Evolutionary conservation across 2,888 invertebrate genomes (phyloP).

Genomic region (Ophion obscuratus): DNA sequence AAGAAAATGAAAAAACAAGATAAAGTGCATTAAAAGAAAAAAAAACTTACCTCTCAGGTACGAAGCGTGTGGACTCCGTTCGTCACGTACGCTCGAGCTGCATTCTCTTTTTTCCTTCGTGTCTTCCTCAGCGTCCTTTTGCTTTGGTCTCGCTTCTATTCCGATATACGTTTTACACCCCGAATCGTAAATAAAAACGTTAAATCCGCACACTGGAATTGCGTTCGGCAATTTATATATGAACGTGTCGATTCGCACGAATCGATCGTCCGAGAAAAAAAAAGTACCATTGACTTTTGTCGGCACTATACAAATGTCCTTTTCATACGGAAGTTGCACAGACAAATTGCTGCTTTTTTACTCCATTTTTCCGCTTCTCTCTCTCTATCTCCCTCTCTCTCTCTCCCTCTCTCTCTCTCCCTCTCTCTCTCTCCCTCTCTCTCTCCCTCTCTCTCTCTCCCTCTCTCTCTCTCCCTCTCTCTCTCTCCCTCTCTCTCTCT

Average conservation of each 20-base stretch:
- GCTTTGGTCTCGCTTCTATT: conserved; percentile 44
- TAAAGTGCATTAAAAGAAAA: conserved; percentile 6
- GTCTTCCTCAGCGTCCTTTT: conserved; percentile 58
- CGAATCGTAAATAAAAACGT: conserved; percentile 33
- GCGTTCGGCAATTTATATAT: conserved; percentile 52
- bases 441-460: too few relatives aligned
- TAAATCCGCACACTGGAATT: conserved; percentile 59
- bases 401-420: too few relatives aligned
- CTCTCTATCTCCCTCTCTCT: too few relatives aligned
- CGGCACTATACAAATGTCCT: conserved; percentile 18
- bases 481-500: too few relatives aligned
- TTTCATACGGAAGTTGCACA: too few relatives aligned
- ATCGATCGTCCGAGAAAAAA: conserved; percentile 23
- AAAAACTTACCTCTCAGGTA: conserved; percentile 74
- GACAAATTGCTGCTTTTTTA: too few relatives aligned
- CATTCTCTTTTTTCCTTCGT: conserved; percentile 72
- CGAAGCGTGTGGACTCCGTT: conserved; percentile 76
- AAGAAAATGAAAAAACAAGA: conserved; percentile 5
- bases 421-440: too few relatives aligned
- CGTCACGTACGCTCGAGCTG: conserved; percentile 77
- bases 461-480: too few relatives aligned
- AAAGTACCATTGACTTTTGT: conserved; percentile 8
- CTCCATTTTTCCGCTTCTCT: too few relatives aligned
- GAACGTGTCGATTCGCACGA: conserved; percentile 47
- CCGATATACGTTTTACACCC: conserved; percentile 34